Evolutionary conservation across 2,113 vertebrate genomes (phyloP).

Genomic region (Lycaon pictus): DNA sequence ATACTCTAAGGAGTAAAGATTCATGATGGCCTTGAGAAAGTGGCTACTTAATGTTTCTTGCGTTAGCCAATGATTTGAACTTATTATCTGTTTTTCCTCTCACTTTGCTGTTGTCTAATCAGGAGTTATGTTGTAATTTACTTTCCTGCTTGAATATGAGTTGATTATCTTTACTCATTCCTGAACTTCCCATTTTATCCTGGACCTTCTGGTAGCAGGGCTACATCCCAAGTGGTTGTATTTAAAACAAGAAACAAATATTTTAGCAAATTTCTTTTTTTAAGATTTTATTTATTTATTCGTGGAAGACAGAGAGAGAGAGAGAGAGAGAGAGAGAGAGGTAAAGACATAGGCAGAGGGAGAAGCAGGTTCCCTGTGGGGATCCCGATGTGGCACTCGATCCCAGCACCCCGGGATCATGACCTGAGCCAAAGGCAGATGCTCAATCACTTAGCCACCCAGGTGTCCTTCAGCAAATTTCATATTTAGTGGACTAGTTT

Average conservation of each 20-base stretch:
- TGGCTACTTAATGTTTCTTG: neutral
- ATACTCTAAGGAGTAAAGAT: slow-evolving; percentile 14
- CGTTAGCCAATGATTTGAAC: neutral
- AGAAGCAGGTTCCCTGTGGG: too few relatives aligned
- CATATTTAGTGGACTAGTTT: neutral
- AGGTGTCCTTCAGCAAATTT: neutral
- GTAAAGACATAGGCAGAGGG: too few relatives aligned
- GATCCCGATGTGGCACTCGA: too few relatives aligned
- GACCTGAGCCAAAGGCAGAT: too few relatives aligned
- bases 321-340: too few relatives aligned
- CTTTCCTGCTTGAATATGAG: neutral
- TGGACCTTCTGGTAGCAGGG: neutral
- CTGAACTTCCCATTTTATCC: neutral
- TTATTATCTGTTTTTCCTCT: neutral
- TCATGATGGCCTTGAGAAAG: neutral
- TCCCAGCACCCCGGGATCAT: too few relatives aligned
- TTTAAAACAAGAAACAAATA: neutral
- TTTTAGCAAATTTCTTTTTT: too few relatives aligned
- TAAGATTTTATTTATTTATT: too few relatives aligned
- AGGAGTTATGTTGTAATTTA: neutral
- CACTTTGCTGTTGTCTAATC: neutral
- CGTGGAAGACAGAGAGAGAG: too few relatives aligned
- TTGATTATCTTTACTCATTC: neutral
- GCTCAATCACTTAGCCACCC: too few relatives aligned
- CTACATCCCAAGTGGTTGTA: neutral